These are phyloP conservation scores for Campopleginae sp. DNA, from an alignment of 2,888 invertebrate species.

Conservation along the genomic window DNA sequence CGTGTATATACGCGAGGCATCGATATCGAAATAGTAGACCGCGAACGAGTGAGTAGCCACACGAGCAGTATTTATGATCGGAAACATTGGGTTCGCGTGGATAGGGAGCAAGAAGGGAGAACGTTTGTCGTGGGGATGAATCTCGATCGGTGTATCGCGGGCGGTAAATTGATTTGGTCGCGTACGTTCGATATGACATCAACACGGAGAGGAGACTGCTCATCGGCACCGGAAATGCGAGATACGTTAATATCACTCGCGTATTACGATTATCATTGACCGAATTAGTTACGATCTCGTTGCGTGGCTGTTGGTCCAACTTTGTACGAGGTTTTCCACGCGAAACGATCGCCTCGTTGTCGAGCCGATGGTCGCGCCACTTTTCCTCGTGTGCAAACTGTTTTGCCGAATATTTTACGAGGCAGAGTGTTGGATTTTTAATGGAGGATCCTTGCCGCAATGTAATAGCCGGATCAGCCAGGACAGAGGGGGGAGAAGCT, in stretches of 20 bases:
- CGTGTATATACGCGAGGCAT: neutral
- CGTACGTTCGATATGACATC: constrained; percentile 63
- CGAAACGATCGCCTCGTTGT: neutral
- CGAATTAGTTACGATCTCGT: constrained; percentile 61
- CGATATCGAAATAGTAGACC: constrained; percentile 25
- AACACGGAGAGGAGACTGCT: constrained; percentile 13
- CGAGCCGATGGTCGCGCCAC: too few species aligned
- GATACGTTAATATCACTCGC: constrained; percentile 64
- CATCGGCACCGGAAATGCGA: constrained; percentile 37
- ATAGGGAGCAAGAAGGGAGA: constrained; percentile 8
- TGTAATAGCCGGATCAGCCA: too few species aligned
- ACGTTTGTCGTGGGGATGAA: neutral
- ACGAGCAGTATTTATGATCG: constrained; percentile 63
- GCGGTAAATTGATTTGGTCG: constrained; percentile 63
- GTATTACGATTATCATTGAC: constrained; percentile 63
- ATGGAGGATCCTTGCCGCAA: too few species aligned
- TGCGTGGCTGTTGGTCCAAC: neutral
- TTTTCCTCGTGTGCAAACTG: too few species aligned
- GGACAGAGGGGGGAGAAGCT: neutral
- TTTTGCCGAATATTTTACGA: too few species aligned
- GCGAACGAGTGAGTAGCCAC: constrained; percentile 24
- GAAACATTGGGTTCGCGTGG: constrained; percentile 53
- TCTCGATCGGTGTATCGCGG: constrained; percentile 59
- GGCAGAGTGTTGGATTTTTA: too few species aligned
- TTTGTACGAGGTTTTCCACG: neutral